phyloP scores from a whole-genome alignment of 2,888 invertebrate species.

The Pseudoips prasinana region DNA sequence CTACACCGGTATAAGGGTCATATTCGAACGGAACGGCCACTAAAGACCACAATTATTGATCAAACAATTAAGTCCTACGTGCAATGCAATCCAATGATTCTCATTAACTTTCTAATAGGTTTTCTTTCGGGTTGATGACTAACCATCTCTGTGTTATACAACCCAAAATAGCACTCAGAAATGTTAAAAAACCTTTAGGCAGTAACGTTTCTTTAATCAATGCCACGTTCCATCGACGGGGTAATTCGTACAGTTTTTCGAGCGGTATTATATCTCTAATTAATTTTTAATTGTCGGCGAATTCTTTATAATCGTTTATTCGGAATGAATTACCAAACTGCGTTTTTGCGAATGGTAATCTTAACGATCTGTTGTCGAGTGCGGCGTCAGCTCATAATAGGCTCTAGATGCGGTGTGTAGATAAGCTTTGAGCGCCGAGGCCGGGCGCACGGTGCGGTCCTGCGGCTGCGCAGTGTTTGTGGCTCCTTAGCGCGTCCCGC shows the following conservation, averaged over 20 bases:
- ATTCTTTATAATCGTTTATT: constrained; percentile 32
- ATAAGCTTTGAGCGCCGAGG: constrained; percentile 60
- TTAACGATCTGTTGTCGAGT: constrained; percentile 61
- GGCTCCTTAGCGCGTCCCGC: constrained; percentile 28
- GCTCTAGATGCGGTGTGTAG: constrained; percentile 67
- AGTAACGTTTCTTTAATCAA: constrained; percentile 17
- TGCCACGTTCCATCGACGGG: constrained; percentile 13
- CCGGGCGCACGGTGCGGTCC: constrained; percentile 30
- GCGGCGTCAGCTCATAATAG: constrained; percentile 73
- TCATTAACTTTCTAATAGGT: constrained; percentile 27
- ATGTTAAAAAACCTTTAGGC: constrained; percentile 15
- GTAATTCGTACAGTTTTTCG: constrained; percentile 20
- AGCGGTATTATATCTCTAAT: constrained; percentile 28
- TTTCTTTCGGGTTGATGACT: constrained; percentile 24
- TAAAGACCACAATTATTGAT: constrained; percentile 29
- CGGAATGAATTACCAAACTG: constrained; percentile 29
- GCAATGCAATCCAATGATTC: constrained; percentile 33
- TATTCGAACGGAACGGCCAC: constrained; percentile 5
- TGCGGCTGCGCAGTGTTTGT: constrained; percentile 25
- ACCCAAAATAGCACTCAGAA: constrained; percentile 21
- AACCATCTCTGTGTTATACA: constrained; percentile 17
- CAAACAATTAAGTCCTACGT: constrained; percentile 42
- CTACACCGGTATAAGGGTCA: constrained; percentile 8
- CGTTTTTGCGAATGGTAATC: constrained; percentile 46
- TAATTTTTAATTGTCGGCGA: constrained; percentile 35